phyloP scores from a whole-genome alignment of 2,797 vertebrate species.

The Muraenolepis orangiensis region DNA sequence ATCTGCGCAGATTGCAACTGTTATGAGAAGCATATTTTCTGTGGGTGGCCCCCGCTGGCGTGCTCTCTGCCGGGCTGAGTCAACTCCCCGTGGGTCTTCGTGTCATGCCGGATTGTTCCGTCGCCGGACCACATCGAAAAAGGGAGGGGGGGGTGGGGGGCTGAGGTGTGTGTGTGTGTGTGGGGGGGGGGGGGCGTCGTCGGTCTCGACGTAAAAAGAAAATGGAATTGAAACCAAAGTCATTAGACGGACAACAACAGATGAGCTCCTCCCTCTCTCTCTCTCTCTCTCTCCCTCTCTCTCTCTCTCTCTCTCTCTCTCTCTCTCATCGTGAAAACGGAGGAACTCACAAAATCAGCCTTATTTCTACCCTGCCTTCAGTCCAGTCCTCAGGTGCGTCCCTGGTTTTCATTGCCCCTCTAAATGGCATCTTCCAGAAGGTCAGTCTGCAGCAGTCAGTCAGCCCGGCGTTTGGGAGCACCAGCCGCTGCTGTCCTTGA shows the following conservation, averaged over 20 bases:
- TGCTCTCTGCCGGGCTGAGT: conserved; percentile 28
- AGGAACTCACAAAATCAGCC: too few relatives aligned
- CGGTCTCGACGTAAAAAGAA: too few relatives aligned
- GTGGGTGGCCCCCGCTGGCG: conserved; percentile 66
- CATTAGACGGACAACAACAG: too few relatives aligned
- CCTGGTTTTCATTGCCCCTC: not conserved
- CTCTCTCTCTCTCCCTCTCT: too few relatives aligned
- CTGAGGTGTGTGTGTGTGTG: too few relatives aligned
- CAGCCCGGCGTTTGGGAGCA: not conserved
- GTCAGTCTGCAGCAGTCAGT: conserved; percentile 40
- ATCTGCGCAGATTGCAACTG: conserved; percentile 67
- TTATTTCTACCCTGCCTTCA: not conserved
- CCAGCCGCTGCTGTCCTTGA: conserved; percentile 23
- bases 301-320: too few relatives aligned
- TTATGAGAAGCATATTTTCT: conserved; percentile 68
- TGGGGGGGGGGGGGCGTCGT: too few relatives aligned
- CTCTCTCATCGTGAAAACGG: too few relatives aligned
- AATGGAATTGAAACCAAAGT: too few relatives aligned
- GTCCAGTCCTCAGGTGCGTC: not conserved
- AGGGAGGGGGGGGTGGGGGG: too few relatives aligned
- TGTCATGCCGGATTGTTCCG: not conserved
- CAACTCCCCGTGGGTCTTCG: conserved; percentile 38
- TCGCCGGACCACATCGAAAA: too few relatives aligned
- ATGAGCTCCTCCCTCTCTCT: too few relatives aligned
- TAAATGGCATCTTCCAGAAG: conserved; percentile 25